Evolutionary conservation across 2,797 vertebrate species (phyloP).

Genomic region (Cichlasoma orientale): DNA sequence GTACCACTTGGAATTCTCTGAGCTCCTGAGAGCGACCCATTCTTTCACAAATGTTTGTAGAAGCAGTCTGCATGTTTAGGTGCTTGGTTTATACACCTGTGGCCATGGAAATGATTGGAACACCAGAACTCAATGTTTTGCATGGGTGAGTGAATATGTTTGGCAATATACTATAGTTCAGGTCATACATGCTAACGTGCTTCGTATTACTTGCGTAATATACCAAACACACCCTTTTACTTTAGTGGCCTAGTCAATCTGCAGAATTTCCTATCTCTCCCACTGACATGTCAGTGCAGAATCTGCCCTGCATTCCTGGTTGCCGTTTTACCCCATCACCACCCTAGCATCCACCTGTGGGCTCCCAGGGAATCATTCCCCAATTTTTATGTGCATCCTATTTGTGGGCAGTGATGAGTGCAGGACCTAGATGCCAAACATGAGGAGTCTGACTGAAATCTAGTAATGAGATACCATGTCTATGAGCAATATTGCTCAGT

Average conservation of each 20-base stretch:
- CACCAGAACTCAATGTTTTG: no score
- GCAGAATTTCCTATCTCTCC: background rate
- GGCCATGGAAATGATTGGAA: no score
- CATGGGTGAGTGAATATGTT: no score
- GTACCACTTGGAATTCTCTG: no score
- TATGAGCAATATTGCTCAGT: background rate
- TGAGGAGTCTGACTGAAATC: background rate
- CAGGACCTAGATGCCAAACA: background rate
- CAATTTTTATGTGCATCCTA: background rate
- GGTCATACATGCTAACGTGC: background rate
- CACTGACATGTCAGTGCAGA: background rate
- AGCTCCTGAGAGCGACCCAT: no score
- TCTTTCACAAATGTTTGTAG: no score
- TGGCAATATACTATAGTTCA: background rate
- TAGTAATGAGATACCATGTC: background rate
- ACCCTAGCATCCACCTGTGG: background rate
- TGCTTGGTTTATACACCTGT: no score
- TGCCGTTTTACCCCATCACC: background rate
- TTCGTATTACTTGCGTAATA: background rate
- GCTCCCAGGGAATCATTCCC: background rate
- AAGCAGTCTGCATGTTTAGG: no score
- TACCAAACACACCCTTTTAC: background rate
- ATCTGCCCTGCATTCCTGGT: no score
- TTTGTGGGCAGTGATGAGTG: background rate
- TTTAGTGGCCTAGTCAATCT: background rate